phyloP scores from a whole-genome alignment of 2,797 vertebrate species.

The Carduelis carduelis region DNA sequence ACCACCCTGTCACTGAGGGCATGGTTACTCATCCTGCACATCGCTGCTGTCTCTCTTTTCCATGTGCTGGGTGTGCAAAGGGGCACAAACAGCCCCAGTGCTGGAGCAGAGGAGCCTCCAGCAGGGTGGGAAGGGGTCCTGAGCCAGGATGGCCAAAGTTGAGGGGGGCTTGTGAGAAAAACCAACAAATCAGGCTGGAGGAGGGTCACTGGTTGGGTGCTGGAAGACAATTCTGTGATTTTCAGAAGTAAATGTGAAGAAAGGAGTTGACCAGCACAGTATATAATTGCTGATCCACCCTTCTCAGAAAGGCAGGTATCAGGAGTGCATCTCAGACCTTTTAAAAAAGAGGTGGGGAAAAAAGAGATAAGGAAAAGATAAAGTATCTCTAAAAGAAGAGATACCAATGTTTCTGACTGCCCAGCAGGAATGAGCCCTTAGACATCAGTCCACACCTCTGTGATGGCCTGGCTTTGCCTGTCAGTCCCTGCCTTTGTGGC shows the following conservation, averaged over 20 bases:
- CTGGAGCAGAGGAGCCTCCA: not conserved
- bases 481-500: not conserved
- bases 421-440: not conserved
- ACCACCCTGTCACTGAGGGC: rapidly evolving
- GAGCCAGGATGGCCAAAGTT: not conserved
- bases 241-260: not conserved
- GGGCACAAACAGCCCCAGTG: not conserved
- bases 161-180: rapidly evolving
- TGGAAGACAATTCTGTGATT: not conserved
- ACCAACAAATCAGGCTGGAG: rapidly evolving
- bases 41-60: no score
- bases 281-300: not conserved
- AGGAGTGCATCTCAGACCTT: not conserved
- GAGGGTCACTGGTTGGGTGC: not conserved
- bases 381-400: not conserved
- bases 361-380: not conserved
- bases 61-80: not conserved
- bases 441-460: not conserved
- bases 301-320: not conserved
- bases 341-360: rapidly evolving
- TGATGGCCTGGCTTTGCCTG: not conserved
- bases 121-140: not conserved
- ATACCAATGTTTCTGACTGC: not conserved
- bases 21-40: not conserved
- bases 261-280: not conserved